These are phyloP conservation scores for Gobio gobio DNA, from an alignment of 2,113 vertebrate genomes.

Conservation along the genomic window DNA sequence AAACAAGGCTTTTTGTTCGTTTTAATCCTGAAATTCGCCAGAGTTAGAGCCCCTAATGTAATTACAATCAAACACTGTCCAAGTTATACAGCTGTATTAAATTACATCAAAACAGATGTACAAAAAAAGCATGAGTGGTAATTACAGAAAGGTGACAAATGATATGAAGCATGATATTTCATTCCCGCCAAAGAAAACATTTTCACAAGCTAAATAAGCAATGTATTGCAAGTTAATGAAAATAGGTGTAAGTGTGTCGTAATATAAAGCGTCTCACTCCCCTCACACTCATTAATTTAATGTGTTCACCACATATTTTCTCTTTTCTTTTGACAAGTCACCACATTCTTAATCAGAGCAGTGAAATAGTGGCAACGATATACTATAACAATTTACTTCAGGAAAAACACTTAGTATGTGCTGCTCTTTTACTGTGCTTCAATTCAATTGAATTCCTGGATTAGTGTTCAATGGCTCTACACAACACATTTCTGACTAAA, in stretches of 20 bases:
- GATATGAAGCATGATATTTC: conserved; percentile 59
- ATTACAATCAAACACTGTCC: conserved; percentile 70
- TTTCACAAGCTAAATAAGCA: conserved; percentile 63
- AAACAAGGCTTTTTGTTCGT: conserved; percentile 72
- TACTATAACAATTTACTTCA: neutral
- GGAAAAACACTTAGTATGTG: neutral
- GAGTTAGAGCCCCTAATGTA: conserved; percentile 68
- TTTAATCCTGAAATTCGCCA: conserved; percentile 77
- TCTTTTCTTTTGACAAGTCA: conserved; percentile 16
- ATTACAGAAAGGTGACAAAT: conserved; percentile 76
- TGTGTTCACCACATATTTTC: conserved; percentile 56
- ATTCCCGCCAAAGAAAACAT: conserved; percentile 69
- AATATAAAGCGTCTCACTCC: neutral
- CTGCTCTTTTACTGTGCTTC: neutral
- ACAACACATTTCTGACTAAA: neutral
- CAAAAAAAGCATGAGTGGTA: conserved; percentile 63
- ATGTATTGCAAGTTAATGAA: conserved; percentile 54
- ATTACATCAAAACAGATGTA: conserved; percentile 65
- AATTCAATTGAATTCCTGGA: neutral
- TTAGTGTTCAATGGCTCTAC: neutral
- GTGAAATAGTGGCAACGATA: conserved; percentile 13
- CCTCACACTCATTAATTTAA: conserved; percentile 52
- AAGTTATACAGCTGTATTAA: conserved; percentile 57
- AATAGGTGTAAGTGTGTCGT: conserved; percentile 47
- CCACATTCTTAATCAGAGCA: conserved; percentile 18